Conservation (phyloP, 2,888 invertebrate genomes). For the Congeria kusceri region DNA sequence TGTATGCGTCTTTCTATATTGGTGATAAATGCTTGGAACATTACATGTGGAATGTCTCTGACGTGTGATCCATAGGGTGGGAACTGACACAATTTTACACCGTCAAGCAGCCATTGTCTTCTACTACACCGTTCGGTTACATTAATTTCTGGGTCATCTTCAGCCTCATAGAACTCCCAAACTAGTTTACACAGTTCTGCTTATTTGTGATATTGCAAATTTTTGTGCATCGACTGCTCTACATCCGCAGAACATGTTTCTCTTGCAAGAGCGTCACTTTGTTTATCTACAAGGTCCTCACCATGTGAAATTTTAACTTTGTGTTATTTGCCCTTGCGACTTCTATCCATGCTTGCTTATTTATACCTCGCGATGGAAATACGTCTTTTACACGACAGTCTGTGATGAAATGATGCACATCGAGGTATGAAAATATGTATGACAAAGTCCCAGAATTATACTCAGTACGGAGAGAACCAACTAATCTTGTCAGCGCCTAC, state of each 20-base stretch:
- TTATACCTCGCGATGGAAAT: slow-evolving; percentile 26
- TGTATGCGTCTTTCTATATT: slow-evolving; percentile 50
- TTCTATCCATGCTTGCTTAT: slow-evolving; percentile 30
- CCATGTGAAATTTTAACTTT: slow-evolving; percentile 40
- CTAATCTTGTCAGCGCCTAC: slow-evolving; percentile 1
- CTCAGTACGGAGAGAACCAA: slow-evolving; percentile 46
- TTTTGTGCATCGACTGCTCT: slow-evolving; percentile 7
- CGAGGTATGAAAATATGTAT: slow-evolving; percentile 37
- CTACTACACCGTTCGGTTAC: slow-evolving; percentile 27
- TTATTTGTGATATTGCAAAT: background rate
- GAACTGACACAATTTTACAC: slow-evolving; percentile 41
- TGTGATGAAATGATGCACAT: slow-evolving; percentile 38
- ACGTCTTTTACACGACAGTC: slow-evolving; percentile 37
- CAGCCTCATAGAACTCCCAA: slow-evolving; percentile 36
- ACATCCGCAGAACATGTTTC: slow-evolving; percentile 24
- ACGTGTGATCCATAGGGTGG: slow-evolving; percentile 45
- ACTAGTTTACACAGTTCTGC: slow-evolving; percentile 35
- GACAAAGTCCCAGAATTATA: slow-evolving; percentile 26
- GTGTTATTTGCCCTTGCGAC: slow-evolving; percentile 39
- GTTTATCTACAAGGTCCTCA: slow-evolving; percentile 48
- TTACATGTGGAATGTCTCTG: slow-evolving; percentile 39
- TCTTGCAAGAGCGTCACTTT: slow-evolving; percentile 36
- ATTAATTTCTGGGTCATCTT: slow-evolving; percentile 42
- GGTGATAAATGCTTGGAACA: slow-evolving; percentile 50
- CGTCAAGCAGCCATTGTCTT: slow-evolving; percentile 36